A percentile compares a stretch with the other conserved stretches of the same genome.
phyloP scores from a whole-genome alignment of 53 echinoderm and acorn worm genomes.

The Glandiceps talaboti region DNA sequence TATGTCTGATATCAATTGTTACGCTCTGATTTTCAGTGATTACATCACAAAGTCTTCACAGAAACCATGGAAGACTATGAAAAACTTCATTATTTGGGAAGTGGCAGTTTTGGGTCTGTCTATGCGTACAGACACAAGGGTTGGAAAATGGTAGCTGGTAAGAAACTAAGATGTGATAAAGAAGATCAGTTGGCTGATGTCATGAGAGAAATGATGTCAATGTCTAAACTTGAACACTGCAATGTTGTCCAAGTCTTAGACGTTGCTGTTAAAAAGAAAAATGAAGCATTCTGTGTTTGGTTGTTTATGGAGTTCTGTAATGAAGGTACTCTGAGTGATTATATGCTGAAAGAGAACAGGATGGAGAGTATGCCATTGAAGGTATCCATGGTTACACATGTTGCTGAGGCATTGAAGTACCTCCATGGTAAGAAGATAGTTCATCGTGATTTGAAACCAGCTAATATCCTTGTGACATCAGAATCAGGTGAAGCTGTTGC shows the following conservation, averaged over 20 bases:
- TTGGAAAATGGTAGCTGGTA: no score
- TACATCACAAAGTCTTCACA: no score
- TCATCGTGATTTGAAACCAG: slow-evolving; percentile 34
- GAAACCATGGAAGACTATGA: no score
- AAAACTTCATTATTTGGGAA: no score
- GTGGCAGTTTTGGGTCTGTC: no score
- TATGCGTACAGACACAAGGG: no score
- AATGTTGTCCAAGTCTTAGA: not conserved
- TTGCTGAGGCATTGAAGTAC: not conserved
- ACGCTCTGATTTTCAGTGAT: no score
- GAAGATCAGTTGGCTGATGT: not conserved
- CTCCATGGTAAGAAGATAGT: not conserved
- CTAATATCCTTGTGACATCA: slow-evolving; percentile 18
- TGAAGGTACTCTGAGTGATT: not conserved
- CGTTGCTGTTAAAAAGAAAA: not conserved
- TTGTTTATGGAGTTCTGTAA: not conserved
- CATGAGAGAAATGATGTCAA: not conserved
- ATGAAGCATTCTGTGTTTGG: not conserved
- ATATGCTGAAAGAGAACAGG: not conserved
- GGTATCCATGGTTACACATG: not conserved
- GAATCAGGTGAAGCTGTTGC: not conserved
- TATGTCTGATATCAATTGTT: no score
- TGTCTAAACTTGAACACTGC: not conserved
- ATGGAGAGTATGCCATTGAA: not conserved
- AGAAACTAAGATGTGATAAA: not conserved